Evolutionary conservation across 2,113 vertebrate genomes (phyloP).

Genomic region (Erinaceus europaeus): DNA sequence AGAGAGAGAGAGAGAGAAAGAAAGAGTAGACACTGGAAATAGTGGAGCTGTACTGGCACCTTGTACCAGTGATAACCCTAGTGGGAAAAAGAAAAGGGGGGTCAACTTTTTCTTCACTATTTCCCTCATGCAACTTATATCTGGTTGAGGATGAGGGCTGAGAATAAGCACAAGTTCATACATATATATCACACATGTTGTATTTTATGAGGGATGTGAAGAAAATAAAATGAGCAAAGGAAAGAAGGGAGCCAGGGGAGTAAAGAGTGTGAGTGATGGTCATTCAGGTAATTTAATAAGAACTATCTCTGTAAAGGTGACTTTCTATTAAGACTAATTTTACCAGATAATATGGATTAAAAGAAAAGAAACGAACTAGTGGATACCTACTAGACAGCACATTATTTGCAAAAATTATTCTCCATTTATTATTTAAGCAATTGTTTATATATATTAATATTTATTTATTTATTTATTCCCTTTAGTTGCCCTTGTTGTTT

Average conservation of each 20-base stretch:
- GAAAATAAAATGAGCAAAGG: not conserved
- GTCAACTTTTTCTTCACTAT: too few species aligned
- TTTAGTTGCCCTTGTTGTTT: too few species aligned
- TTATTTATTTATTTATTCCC: too few species aligned
- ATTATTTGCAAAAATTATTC: not conserved
- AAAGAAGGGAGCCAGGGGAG: not conserved
- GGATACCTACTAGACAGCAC: not conserved
- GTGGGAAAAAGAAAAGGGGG: too few species aligned
- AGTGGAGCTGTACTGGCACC: too few species aligned
- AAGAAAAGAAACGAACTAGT: not conserved
- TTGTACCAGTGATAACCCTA: too few species aligned
- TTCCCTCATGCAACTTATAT: not conserved
- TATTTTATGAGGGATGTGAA: not conserved
- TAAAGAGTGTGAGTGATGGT: not conserved
- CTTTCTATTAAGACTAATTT: constrained; percentile 7
- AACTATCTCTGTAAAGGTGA: not conserved
- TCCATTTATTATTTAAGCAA: not conserved
- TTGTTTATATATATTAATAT: too few species aligned
- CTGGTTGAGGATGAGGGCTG: not conserved
- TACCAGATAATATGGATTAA: not conserved
- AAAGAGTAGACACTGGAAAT: too few species aligned
- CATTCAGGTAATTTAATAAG: not conserved
- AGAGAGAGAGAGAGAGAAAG: too few species aligned
- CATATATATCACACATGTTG: not conserved
- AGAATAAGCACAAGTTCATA: not conserved